Conservation (phyloP, 2,113 vertebrate genomes). For the Peromyscus polionotus region DNA sequence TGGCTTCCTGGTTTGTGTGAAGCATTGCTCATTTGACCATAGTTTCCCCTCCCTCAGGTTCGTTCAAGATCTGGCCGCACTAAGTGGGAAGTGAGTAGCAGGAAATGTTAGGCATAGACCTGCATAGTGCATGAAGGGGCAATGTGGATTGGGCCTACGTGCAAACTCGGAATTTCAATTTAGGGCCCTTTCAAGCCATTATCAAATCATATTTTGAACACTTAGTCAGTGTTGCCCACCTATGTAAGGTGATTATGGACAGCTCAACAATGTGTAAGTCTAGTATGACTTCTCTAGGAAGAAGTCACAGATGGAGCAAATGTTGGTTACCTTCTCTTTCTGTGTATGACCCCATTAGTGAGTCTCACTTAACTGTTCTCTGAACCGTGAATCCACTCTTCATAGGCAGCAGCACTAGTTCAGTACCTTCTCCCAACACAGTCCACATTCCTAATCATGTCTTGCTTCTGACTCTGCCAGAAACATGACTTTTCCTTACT, state of each 20-base stretch:
- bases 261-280: not conserved
- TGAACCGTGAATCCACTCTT: not conserved
- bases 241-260: not conserved
- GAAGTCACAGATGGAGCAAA: not conserved
- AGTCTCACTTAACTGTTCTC: not conserved
- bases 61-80: not conserved
- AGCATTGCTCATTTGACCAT: not conserved
- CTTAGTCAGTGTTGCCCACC: not conserved
- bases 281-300: not conserved
- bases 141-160: not conserved
- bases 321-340: too few species aligned
- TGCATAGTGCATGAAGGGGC: not conserved
- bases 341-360: not conserved
- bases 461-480: not conserved
- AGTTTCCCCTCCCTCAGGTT: not conserved
- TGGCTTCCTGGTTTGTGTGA: not conserved
- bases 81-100: not conserved
- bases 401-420: not conserved
- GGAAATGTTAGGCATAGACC: not conserved
- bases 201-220: slow-evolving; percentile 16
- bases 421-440: not conserved
- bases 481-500: not conserved
- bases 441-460: not conserved
- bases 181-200: not conserved
- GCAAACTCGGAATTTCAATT: slow-evolving; percentile 39